Evolutionary conservation across 2,113 vertebrate species (phyloP).

Genomic region (Tupaia chinensis): DNA sequence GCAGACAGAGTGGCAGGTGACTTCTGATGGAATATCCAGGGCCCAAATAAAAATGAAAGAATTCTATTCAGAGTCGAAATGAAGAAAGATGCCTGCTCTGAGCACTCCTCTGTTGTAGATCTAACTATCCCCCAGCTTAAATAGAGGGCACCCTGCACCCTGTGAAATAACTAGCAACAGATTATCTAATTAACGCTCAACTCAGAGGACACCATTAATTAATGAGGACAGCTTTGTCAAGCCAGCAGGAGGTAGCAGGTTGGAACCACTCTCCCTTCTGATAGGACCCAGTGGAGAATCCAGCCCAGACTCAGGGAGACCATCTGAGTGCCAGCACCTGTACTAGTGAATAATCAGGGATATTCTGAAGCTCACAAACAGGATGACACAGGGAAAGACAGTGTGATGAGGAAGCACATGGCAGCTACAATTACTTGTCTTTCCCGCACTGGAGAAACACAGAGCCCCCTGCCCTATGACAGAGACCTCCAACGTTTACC

Average conservation of each 20-base stretch:
- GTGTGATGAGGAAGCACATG: accelerated
- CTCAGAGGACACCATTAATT: conserved; percentile 35
- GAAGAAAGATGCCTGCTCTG: background rate
- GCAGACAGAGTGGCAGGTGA: background rate
- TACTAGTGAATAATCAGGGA: background rate
- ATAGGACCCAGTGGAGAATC: accelerated
- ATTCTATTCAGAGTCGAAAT: background rate
- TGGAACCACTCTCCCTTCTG: background rate
- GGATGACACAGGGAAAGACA: background rate
- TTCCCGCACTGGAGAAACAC: accelerated
- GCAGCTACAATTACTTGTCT: background rate
- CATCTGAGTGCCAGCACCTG: background rate
- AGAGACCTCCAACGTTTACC: too few relatives aligned
- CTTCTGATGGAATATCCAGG: background rate
- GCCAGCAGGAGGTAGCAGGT: background rate
- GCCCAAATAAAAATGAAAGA: background rate
- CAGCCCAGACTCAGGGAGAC: background rate
- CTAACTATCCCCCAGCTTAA: background rate
- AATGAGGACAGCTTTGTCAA: background rate
- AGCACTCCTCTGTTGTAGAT: background rate
- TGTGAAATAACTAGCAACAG: background rate
- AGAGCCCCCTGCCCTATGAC: too few relatives aligned
- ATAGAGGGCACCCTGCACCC: background rate
- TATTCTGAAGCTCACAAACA: background rate
- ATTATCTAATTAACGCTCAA: background rate